phyloP scores from a whole-genome alignment of 1,140 invertebrate species.

The Melitaea cinxia region DNA sequence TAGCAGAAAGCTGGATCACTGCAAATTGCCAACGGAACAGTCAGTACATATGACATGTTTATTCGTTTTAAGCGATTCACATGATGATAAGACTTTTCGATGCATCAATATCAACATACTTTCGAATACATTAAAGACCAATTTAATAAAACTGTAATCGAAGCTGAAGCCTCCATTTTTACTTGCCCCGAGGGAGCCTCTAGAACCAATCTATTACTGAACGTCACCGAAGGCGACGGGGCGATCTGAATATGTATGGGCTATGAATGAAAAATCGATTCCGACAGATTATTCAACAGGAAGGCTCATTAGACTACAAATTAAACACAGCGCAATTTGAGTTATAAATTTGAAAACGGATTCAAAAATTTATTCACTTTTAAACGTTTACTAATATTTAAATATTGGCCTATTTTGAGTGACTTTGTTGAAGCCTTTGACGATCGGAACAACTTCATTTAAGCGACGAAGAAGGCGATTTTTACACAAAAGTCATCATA shows the following conservation, averaged over 20 bases:
- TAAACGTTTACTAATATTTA: no score
- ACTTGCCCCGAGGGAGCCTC: conserved; percentile 4
- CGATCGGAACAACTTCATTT: no score
- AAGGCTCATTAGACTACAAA: conserved; percentile 30
- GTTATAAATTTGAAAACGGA: not conserved
- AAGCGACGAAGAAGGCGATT: no score
- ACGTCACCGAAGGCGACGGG: conserved; percentile 32
- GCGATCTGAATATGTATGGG: conserved; percentile 42
- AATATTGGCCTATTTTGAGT: no score
- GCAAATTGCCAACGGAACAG: no score
- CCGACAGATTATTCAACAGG: conserved; percentile 34
- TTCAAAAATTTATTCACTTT: not conserved
- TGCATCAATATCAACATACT: not conserved
- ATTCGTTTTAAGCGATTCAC: no score
- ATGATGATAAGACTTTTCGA: not conserved
- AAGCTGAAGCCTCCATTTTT: conserved; percentile 4
- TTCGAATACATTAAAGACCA: not conserved
- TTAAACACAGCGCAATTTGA: conserved; percentile 7
- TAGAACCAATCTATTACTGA: conserved; percentile 37
- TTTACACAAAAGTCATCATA: no score
- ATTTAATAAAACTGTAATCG: conserved; percentile 12
- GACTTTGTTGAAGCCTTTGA: no score
- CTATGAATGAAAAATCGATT: conserved; percentile 45
- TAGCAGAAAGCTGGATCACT: no score
- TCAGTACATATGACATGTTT: no score